A percentile compares a stretch with the other conserved stretches of the same genome.
phyloP scores from a whole-genome alignment of 2,797 vertebrate genomes.

The Manis crassicaudata region DNA sequence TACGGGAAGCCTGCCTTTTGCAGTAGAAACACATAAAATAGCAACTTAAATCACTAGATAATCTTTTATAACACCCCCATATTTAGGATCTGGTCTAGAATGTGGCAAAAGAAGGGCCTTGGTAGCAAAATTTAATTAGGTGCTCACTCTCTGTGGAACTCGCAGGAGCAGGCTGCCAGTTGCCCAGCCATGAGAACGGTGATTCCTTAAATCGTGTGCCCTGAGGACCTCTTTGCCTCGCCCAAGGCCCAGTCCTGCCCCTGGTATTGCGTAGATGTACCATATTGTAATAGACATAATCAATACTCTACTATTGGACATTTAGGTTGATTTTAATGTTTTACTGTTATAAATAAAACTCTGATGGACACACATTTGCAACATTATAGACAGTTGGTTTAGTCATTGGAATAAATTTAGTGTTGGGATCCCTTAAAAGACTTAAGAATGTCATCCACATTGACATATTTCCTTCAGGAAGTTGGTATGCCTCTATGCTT shows the following conservation, averaged over 20 bases:
- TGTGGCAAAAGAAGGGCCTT: background rate
- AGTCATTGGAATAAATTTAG: background rate
- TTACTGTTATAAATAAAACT: background rate
- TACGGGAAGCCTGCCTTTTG: background rate
- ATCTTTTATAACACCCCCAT: background rate
- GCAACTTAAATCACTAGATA: background rate
- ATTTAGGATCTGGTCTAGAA: background rate
- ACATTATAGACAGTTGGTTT: background rate
- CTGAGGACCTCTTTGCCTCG: background rate
- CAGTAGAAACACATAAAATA: background rate
- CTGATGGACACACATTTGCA: background rate
- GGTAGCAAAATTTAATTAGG: background rate
- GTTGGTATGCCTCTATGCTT: background rate
- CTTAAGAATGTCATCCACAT: background rate
- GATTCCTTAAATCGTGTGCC: background rate
- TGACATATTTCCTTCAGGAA: background rate
- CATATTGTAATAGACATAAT: background rate
- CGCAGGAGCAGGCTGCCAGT: fast-evolving
- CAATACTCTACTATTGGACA: background rate
- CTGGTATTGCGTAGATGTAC: too few species aligned
- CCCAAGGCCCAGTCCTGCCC: background rate
- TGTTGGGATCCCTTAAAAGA: background rate
- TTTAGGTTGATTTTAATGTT: background rate
- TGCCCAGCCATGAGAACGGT: background rate
- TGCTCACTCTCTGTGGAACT: background rate